A percentile compares a stretch with the other conserved stretches of the same genome.
Evolutionary conservation across 1,140 invertebrate genomes (phyloP).

Genomic region (Ctenoplectra terminalis): DNA sequence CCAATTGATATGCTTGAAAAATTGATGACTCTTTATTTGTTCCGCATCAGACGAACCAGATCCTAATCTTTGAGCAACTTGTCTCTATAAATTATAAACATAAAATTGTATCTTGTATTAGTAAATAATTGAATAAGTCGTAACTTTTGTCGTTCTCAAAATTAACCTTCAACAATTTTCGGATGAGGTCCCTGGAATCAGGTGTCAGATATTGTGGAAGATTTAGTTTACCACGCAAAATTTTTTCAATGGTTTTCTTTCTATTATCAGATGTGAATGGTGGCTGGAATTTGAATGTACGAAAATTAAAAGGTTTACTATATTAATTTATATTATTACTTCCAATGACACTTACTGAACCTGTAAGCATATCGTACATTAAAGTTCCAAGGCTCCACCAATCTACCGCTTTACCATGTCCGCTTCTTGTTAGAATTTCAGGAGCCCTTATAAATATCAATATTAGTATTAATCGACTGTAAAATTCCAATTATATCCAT

Average conservation of each 20-base stretch:
- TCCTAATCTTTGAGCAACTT: constrained; percentile 89
- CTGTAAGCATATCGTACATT: constrained; percentile 99
- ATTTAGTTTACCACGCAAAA: constrained; percentile 96
- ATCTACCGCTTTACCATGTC: constrained; percentile 99
- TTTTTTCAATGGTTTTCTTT: constrained; percentile 99
- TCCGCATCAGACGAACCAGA: constrained; percentile 91
- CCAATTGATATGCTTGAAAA: constrained; percentile 97
- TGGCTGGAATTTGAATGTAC: constrained; percentile 87
- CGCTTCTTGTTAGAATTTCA: constrained; percentile 97
- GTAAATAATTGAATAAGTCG: not conserved
- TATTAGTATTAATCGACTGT: constrained; percentile 34
- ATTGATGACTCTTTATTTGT: constrained; percentile 94
- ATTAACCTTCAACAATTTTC: constrained; percentile 90
- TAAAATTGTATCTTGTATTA: not conserved
- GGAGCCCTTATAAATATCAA: constrained; percentile 89
- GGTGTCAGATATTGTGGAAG: constrained; percentile 97
- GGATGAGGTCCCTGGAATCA: constrained; percentile 96
- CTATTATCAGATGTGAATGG: constrained; percentile 98
- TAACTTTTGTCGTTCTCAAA: not conserved
- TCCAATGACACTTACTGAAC: constrained; percentile 88
- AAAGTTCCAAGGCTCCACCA: constrained; percentile 99
- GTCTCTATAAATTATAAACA: constrained; percentile 83
- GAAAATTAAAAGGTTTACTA: not conserved
- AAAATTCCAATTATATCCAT: not conserved
- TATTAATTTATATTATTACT: not conserved